These are phyloP conservation scores for Dioctria linearis DNA, from an alignment of 2,888 invertebrate species.

Conservation along the genomic window DNA sequence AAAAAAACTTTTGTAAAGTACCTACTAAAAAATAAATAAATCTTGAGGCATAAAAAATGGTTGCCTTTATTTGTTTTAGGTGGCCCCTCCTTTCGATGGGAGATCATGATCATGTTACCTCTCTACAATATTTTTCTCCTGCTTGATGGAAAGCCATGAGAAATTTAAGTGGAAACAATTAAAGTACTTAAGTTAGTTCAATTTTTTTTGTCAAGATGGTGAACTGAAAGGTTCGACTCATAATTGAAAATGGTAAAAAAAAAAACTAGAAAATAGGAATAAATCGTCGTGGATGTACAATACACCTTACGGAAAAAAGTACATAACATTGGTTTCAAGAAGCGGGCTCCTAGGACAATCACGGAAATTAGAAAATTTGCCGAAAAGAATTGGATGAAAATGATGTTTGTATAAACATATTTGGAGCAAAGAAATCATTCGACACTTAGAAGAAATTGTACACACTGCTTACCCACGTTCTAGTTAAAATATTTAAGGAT, in stretches of 20 bases:
- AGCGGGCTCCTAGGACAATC: conserved; percentile 97
- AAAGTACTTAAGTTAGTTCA: too few relatives aligned
- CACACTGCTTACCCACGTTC: conserved; percentile 97
- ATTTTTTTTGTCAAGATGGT: too few relatives aligned
- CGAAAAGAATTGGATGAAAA: conserved; percentile 97
- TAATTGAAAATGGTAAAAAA: conserved; percentile 82
- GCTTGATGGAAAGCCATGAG: too few relatives aligned
- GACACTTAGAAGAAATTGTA: conserved; percentile 96
- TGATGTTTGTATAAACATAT: conserved; percentile 98
- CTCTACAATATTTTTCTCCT: too few relatives aligned
- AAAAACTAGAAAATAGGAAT: conserved; percentile 91
- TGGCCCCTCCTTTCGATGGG: too few relatives aligned
- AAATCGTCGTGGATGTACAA: conserved; percentile 99
- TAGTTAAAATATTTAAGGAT: conserved; percentile 94
- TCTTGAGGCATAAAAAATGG: background rate
- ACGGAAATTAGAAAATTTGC: conserved; percentile 98
- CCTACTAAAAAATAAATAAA: conserved; percentile 1
- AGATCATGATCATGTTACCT: too few relatives aligned
- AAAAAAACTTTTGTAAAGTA: background rate
- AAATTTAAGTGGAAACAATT: too few relatives aligned
- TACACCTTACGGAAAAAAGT: conserved; percentile 97
- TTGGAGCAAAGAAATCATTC: conserved; percentile 99
- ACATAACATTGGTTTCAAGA: conserved; percentile 98
- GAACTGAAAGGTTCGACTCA: conserved; percentile 64
- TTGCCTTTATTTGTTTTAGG: too few relatives aligned